These are phyloP conservation scores for Riptortus pedestris DNA, from an alignment of 1,140 invertebrate genomes.

Conservation along the genomic window DNA sequence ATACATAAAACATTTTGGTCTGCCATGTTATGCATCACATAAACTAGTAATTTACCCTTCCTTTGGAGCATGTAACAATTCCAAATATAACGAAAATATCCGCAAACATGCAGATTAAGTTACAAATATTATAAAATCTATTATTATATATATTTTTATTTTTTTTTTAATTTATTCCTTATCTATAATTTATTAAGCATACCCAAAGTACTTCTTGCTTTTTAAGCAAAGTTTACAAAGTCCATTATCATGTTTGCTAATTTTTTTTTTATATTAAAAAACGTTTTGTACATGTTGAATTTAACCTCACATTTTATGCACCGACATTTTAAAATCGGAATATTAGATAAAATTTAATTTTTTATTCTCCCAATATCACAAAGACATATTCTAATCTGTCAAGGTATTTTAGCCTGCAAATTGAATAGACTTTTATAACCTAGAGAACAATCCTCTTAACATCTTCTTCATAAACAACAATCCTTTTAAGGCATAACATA, in stretches of 20 bases:
- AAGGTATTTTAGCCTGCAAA: background rate
- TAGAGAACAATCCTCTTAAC: too few species aligned
- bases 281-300: conserved; percentile 21
- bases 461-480: too few species aligned
- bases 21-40: conserved; percentile 27
- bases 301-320: conserved; percentile 16
- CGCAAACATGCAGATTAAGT: conserved; percentile 8
- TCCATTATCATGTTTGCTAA: conserved; percentile 17
- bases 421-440: too few species aligned
- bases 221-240: conserved; percentile 12
- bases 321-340: conserved; percentile 16
- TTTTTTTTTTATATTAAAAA: conserved; percentile 3
- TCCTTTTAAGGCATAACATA: too few species aligned
- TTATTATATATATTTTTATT: background rate
- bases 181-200: background rate
- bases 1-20: conserved; percentile 15
- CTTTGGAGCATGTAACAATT: conserved; percentile 12
- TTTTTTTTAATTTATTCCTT: background rate
- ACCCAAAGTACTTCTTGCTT: conserved; percentile 3
- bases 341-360: background rate
- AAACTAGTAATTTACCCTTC: background rate
- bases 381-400: background rate
- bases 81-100: conserved; percentile 2
- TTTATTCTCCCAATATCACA: conserved; percentile 1
- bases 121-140: conserved; percentile 19